Percentiles rank a stretch among this genome's conserved stretches.
These are phyloP conservation scores for Nephotettix cincticeps DNA, from an alignment of 1,140 invertebrate species.

Conservation along the genomic window DNA sequence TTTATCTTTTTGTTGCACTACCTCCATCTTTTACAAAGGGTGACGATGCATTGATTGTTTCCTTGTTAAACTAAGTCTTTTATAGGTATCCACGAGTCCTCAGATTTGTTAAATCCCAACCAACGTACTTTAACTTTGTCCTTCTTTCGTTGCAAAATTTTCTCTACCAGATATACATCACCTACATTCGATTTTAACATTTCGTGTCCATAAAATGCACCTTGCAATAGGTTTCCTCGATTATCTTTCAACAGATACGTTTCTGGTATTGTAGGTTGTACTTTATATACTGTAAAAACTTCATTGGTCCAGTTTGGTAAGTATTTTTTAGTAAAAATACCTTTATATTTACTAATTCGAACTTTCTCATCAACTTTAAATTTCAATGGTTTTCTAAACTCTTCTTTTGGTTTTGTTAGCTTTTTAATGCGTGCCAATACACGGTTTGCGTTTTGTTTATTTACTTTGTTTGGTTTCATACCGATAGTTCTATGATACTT, in stretches of 20 bases:
- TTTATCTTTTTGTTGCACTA: not conserved
- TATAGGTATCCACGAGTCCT: not conserved
- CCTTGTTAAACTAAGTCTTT: slow-evolving; percentile 13
- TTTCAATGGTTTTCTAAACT: slow-evolving; percentile 27
- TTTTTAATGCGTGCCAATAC: slow-evolving; percentile 26
- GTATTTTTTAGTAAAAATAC: slow-evolving; percentile 35
- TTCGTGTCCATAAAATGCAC: not conserved
- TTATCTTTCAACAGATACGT: slow-evolving; percentile 14
- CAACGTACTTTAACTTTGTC: not conserved
- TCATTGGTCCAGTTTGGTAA: too few relatives aligned
- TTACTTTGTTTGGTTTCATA: slow-evolving; percentile 46
- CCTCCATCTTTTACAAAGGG: too few relatives aligned
- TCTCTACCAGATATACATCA: not conserved
- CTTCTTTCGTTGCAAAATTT: not conserved
- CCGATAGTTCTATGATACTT: slow-evolving; percentile 48
- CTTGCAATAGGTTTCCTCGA: not conserved
- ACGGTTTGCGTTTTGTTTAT: slow-evolving; percentile 35
- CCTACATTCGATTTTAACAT: not conserved
- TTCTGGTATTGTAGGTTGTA: slow-evolving; percentile 27
- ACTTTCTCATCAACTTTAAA: slow-evolving; percentile 33
- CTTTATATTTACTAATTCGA: slow-evolving; percentile 35
- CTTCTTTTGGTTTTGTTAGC: slow-evolving; percentile 21
- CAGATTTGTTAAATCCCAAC: not conserved
- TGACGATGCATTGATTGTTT: too few relatives aligned
- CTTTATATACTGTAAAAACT: slow-evolving; percentile 41